A percentile compares a stretch with the other conserved stretches of the same genome.
Conservation (phyloP, 1,140 invertebrate genomes). For the Coptotermes formosanus region DNA sequence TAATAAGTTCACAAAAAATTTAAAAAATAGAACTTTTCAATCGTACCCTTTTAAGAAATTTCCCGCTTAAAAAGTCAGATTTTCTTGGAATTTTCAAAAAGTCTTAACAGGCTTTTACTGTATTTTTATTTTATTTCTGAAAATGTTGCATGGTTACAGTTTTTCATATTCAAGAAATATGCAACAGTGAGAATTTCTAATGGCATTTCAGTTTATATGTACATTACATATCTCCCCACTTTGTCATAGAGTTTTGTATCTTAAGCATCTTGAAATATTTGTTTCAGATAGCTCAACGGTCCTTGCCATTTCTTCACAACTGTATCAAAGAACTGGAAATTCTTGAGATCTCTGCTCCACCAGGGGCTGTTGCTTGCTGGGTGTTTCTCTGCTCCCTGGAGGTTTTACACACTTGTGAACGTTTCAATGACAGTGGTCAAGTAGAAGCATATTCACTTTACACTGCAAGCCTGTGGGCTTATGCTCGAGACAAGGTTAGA, state of each 20-base stretch:
- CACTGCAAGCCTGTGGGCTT: slow-evolving; percentile 87
- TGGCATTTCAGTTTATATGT: not conserved
- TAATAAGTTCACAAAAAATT: no score
- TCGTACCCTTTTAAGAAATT: no score
- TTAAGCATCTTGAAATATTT: slow-evolving; percentile 20
- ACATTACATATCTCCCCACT: not conserved
- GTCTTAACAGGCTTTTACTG: no score
- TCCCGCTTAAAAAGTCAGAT: no score
- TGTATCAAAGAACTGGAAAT: slow-evolving; percentile 77
- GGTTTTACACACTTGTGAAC: slow-evolving; percentile 76
- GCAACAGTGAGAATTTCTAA: not conserved
- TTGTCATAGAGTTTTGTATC: not conserved
- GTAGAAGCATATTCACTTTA: slow-evolving; percentile 79
- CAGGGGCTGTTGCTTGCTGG: slow-evolving; percentile 89
- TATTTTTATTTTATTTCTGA: no score
- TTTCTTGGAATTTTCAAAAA: no score
- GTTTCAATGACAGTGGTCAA: slow-evolving; percentile 62
- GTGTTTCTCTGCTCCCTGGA: slow-evolving; percentile 89
- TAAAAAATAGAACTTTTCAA: no score
- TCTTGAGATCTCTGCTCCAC: slow-evolving; percentile 71
- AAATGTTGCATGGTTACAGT: no score
- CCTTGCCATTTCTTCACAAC: slow-evolving; percentile 83
- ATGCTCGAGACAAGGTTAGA: slow-evolving; percentile 85
- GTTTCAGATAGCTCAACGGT: slow-evolving; percentile 77
- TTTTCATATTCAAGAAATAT: not conserved